Percentiles rank a stretch among this genome's conserved stretches.
phyloP scores from a whole-genome alignment of 2,113 vertebrate genomes.

The Montifringilla adamsi region DNA sequence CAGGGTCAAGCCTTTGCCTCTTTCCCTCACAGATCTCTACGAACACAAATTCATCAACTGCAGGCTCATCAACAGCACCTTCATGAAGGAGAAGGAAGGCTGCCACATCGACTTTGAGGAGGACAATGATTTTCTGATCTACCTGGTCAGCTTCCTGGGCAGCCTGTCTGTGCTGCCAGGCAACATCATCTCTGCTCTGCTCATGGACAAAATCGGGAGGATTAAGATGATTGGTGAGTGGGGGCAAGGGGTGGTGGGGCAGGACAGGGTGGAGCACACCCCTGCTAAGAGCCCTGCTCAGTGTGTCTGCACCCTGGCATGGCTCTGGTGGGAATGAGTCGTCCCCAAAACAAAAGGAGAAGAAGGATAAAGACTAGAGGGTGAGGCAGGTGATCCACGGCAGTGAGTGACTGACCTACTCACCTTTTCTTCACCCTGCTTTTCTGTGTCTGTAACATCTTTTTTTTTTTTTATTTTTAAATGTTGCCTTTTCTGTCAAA shows the following conservation, averaged over 20 bases:
- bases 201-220: conserved; percentile 95
- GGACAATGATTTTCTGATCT: conserved; percentile 93
- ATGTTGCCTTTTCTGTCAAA: neutral
- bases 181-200: conserved; percentile 92
- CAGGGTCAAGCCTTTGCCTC: neutral
- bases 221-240: conserved; percentile 93
- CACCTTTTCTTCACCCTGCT: accelerated
- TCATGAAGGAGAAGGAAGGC: conserved; percentile 84
- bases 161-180: conserved; percentile 92
- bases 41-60: conserved; percentile 90
- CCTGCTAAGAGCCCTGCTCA: neutral
- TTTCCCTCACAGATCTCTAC: conserved; percentile 82
- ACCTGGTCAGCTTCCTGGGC: conserved; percentile 96
- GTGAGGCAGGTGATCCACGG: neutral
- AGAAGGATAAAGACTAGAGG: neutral
- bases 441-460: neutral
- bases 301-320: neutral
- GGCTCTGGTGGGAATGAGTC: neutral
- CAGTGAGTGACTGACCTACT: neutral
- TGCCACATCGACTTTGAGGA: conserved; percentile 93
- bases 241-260: accelerated
- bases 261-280: accelerated
- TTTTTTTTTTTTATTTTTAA: neutral
- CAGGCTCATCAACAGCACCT: conserved; percentile 83
- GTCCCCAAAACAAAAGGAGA: neutral